Base-by-base conservation (phyloP, 2,113 vertebrate genomes). In the Myocastor coypus region DNA sequence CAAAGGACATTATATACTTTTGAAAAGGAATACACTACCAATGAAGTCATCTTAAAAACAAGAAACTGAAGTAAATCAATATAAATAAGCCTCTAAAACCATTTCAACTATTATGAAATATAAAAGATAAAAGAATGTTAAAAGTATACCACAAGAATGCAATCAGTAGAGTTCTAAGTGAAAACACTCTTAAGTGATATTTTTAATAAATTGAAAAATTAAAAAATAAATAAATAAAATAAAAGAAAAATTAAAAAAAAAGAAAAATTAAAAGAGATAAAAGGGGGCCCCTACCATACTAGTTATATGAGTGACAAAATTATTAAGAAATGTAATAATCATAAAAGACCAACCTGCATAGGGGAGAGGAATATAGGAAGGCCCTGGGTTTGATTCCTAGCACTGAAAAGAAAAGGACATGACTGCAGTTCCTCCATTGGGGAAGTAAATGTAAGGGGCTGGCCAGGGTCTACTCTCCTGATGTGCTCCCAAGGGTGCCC, bases 101-200 rank as follows among this genome's bases (percentile, higher is more conserved):
- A 87, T 77, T n/a, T 22, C 13, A 88, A 77, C 52, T 83, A 69
- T n/a, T 7, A 87, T 78, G 77, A 94, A 93, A 92, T 61, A 95
- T 1, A 95, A 17, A 93, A 8, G 32, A 46, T 46, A 91, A 93
- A 81, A 19, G 46, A 89, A 19, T 84, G 86, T 11, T 57, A 87
- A 81, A 86, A 95, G 55, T 71, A 91, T 34, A 89, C 66, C 11
- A 71, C 0, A 89, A 52, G 55, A 83, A 71, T 73, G 64, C 8
- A 87, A 61, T 83, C 78, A 91, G 6, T 87, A 63, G 91, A 92
- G 71, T 82, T 52, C 63, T 77, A 14, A 46, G 13, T 63, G 22
- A 78, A 83, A 91, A 88, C 63, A 63, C 26, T 63, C 80, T 40
- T 0, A 75, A 96, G 55, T 19, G 9, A 92, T 52, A 75, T 84